These are phyloP conservation scores for Batillaria attramentaria DNA, from an alignment of 1,140 invertebrate genomes.

Conservation along the genomic window DNA sequence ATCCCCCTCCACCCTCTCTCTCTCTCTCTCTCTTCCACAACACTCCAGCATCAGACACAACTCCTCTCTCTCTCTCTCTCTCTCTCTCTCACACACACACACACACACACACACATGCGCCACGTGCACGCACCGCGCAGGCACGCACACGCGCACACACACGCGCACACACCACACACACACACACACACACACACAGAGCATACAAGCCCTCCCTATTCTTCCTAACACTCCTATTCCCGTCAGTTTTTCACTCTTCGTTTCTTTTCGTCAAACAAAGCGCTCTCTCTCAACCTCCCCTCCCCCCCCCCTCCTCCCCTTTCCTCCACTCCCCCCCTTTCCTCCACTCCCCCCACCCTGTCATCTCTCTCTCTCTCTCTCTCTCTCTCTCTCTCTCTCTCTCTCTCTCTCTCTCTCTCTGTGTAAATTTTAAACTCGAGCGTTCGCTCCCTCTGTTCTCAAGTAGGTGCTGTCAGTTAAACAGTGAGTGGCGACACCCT, in stretches of 20 bases:
- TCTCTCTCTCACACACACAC: background rate
- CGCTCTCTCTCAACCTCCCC: too few relatives aligned
- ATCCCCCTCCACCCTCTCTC: too few relatives aligned
- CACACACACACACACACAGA: too few relatives aligned
- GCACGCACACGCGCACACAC: background rate
- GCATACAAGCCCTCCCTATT: too few relatives aligned
- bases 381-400: background rate
- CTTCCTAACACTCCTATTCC: too few relatives aligned
- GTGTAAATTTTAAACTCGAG: too few relatives aligned
- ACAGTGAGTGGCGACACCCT: too few relatives aligned
- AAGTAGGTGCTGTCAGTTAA: too few relatives aligned
- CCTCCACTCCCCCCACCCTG: background rate
- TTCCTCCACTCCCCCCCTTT: background rate
- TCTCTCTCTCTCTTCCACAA: conserved; percentile 10
- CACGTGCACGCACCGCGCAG: background rate
- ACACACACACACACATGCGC: background rate
- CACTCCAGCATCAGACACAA: background rate
- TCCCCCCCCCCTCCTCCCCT: background rate
- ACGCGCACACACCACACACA: background rate
- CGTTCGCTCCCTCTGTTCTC: too few relatives aligned
- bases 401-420: background rate
- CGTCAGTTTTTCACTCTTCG: too few relatives aligned
- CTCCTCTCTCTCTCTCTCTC: conserved; percentile 17
- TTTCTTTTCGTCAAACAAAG: too few relatives aligned
- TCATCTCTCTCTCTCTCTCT: background rate